Conservation (phyloP, 1,140 invertebrate genomes). For the Ectropis grisescens region DNA sequence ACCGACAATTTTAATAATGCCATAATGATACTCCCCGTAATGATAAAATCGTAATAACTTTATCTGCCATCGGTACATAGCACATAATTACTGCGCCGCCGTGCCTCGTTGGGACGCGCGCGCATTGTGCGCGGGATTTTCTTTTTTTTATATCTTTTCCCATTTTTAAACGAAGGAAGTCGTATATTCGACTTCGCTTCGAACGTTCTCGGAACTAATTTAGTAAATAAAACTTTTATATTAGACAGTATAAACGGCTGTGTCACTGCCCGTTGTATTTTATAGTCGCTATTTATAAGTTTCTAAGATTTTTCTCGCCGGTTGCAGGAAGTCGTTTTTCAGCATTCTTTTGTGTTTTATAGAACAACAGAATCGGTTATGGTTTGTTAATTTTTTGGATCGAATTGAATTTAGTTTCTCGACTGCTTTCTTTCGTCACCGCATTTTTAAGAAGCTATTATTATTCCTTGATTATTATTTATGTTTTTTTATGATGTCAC, state of each 20-base stretch:
- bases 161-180: constrained; percentile 52
- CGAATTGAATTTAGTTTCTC: not conserved
- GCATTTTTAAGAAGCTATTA: too few relatives aligned
- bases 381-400: too few relatives aligned
- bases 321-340: constrained; percentile 47
- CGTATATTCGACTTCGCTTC: constrained; percentile 29
- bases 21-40: too few relatives aligned
- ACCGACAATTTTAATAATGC: too few relatives aligned
- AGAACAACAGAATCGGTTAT: too few relatives aligned
- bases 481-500: too few relatives aligned
- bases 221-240: constrained; percentile 34
- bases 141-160: constrained; percentile 32
- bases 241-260: constrained; percentile 24
- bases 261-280: constrained; percentile 23
- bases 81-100: constrained; percentile 29
- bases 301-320: constrained; percentile 8
- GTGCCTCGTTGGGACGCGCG: constrained; percentile 33
- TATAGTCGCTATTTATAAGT: constrained; percentile 43
- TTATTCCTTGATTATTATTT: too few relatives aligned
- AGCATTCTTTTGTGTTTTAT: constrained; percentile 13
- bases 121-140: constrained; percentile 32
- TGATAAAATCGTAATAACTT: too few relatives aligned
- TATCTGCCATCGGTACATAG: constrained; percentile 12
- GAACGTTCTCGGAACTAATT: constrained; percentile 47
- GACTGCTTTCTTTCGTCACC: too few relatives aligned